Evolutionary conservation across 2,113 vertebrate genomes (phyloP).

Genomic region (Brienomyrus brachyistius): DNA sequence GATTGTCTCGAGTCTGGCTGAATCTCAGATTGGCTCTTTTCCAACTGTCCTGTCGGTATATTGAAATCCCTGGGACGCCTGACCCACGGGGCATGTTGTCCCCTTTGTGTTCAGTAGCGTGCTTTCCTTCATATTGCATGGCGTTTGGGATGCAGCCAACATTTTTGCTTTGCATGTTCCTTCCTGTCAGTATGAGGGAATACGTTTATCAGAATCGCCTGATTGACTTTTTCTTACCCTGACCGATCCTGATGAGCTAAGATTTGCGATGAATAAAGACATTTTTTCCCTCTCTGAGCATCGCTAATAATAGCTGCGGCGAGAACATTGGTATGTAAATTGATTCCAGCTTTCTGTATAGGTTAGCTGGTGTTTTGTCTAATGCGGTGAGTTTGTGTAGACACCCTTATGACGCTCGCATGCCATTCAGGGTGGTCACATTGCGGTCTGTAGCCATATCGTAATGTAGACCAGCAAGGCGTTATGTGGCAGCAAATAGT

Average conservation of each 20-base stretch:
- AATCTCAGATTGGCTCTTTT: not conserved
- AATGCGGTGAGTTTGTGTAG: not conserved
- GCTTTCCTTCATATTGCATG: not conserved
- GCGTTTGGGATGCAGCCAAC: not conserved
- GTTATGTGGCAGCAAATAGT: not conserved
- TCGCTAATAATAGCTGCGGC: not conserved
- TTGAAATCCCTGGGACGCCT: not conserved
- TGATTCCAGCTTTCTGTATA: not conserved
- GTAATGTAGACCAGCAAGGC: not conserved
- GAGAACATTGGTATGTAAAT: not conserved
- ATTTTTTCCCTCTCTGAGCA: not conserved
- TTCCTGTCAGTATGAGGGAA: conserved; percentile 21
- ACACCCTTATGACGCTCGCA: not conserved
- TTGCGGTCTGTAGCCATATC: not conserved
- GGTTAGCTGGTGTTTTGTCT: not conserved
- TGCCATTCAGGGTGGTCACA: not conserved
- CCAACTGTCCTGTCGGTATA: not conserved
- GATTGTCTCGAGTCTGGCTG: not conserved
- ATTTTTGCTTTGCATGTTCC: conserved; percentile 28
- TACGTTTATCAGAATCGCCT: not conserved
- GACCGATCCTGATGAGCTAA: conserved; percentile 6
- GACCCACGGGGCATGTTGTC: not conserved
- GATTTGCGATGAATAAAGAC: not conserved
- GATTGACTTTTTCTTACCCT: not conserved
- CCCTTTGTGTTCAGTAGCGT: not conserved